Evolutionary conservation across 1,140 invertebrate species (phyloP).

Genomic region (Piezodorus guildinii): DNA sequence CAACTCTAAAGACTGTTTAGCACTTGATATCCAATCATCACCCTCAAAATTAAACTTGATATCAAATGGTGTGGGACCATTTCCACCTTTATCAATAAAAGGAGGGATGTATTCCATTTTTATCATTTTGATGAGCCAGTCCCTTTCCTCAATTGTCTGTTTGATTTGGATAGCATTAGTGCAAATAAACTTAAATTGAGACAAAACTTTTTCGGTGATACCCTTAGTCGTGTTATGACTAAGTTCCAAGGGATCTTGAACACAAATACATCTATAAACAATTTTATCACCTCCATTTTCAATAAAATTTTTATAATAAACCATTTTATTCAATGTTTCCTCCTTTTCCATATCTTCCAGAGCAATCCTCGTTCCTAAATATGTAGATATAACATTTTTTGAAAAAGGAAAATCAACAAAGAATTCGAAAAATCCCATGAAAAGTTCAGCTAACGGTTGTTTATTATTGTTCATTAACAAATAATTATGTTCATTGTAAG

Average conservation of each 20-base stretch:
- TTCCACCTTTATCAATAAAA: too few relatives aligned
- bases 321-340: constrained; percentile 1
- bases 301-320: constrained; percentile 2
- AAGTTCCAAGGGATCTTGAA: constrained; percentile 13
- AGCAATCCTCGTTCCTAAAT: neutral
- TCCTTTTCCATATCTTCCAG: neutral
- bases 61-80: too few relatives aligned
- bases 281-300: neutral
- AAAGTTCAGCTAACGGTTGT: neutral
- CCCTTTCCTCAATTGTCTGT: neutral
- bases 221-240: constrained; percentile 1
- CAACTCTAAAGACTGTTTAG: too few relatives aligned
- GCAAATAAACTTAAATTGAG: neutral
- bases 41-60: too few relatives aligned
- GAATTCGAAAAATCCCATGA: constrained; percentile 11
- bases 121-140: neutral
- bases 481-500: neutral
- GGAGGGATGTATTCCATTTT: too few relatives aligned
- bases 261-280: neutral
- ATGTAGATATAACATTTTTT: constrained; percentile 13
- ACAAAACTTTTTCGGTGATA: neutral
- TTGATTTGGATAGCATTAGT: neutral
- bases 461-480: neutral
- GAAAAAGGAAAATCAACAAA: neutral
- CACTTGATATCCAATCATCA: too few relatives aligned